Base-by-base conservation (phyloP, 2,888 invertebrate species). In the Euphydryas editha region DNA sequence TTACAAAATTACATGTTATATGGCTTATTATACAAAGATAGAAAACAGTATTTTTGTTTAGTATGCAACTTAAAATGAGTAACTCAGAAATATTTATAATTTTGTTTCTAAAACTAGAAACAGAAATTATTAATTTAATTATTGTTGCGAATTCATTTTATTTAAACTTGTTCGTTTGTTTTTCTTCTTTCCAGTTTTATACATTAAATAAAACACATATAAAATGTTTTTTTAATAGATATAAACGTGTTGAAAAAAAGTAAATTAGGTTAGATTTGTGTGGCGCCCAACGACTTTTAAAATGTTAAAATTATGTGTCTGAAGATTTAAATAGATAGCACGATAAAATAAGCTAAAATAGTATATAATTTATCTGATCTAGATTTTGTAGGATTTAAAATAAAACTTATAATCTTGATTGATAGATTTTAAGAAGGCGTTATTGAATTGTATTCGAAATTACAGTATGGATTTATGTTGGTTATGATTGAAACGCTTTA, bases 371-470 rank as follows among this genome's bases (percentile, higher is more conserved):
- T 39, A 59, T 59, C 39, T 59, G 54, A 44, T 42, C 54, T 59
- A 64, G 64, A 64, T 64, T 64, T 58, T 64, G 58, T 51, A 54
- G 51, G 51, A 59, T 54, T 57, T 63, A 58, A 58, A 58, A 42
- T n/a, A 42, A 58, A 20, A 24, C 51, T 42, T 51, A 59, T 64
- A 59, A 44, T 59, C 64, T 59, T 64, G 64, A 64, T 64, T 54
- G 51, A 64, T 64, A 49, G 47, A 30, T 7, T 30, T 6, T 7
- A 7, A 44, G 64, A 59, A 51, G 64, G 59, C 7, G 36, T 44
- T 57, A 6, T 49, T 36, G 24, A 37, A 37, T 62, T 58, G 24
- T 18, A 46, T 11, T 17, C 11, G 46, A 49, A 49, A 20, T 1
- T 18, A 49, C 13, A 21, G 1, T 10, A 30, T 2, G 30, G 8